A percentile compares a stretch with the other conserved stretches of the same genome.
Evolutionary conservation across 2,113 vertebrate genomes (phyloP).

Genomic region (Mustela nigripes): DNA sequence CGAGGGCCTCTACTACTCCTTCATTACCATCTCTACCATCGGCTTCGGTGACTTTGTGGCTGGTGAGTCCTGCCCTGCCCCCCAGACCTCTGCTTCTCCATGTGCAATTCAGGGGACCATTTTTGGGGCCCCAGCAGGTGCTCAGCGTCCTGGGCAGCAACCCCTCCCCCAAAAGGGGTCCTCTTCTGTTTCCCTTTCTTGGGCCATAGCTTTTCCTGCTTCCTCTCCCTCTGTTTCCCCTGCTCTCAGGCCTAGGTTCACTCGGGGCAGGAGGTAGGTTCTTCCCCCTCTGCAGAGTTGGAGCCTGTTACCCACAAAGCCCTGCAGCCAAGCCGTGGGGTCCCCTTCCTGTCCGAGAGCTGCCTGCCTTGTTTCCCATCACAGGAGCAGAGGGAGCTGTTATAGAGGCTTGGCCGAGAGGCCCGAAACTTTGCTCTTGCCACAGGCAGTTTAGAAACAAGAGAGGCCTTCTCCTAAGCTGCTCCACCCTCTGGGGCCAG

Average conservation of each 20-base stretch:
- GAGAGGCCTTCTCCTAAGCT: slow-evolving; percentile 31
- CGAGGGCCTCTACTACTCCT: slow-evolving; percentile 98
- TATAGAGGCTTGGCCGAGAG: neutral
- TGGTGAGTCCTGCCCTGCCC: slow-evolving; percentile 87
- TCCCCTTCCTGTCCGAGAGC: neutral
- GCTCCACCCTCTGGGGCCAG: neutral
- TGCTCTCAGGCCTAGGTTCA: neutral
- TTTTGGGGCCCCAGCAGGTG: accelerated
- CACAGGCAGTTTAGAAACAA: slow-evolving; percentile 21
- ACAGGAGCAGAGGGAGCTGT: neutral
- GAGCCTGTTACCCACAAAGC: neutral
- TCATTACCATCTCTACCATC: slow-evolving; percentile 98
- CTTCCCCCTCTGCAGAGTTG: neutral
- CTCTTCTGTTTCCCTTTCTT: neutral
- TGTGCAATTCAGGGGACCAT: neutral
- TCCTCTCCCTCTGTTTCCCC: neutral
- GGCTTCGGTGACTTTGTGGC: slow-evolving; percentile 98
- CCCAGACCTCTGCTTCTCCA: neutral
- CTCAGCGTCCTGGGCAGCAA: neutral
- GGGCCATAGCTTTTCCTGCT: neutral
- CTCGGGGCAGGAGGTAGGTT: neutral
- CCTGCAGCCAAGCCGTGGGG: neutral
- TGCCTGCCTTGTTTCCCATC: neutral
- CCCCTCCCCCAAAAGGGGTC: neutral
- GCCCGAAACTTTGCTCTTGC: neutral